Evolutionary conservation across 2,797 vertebrate genomes (phyloP).

Genomic region (Schizopygopsis pylzovi): DNA sequence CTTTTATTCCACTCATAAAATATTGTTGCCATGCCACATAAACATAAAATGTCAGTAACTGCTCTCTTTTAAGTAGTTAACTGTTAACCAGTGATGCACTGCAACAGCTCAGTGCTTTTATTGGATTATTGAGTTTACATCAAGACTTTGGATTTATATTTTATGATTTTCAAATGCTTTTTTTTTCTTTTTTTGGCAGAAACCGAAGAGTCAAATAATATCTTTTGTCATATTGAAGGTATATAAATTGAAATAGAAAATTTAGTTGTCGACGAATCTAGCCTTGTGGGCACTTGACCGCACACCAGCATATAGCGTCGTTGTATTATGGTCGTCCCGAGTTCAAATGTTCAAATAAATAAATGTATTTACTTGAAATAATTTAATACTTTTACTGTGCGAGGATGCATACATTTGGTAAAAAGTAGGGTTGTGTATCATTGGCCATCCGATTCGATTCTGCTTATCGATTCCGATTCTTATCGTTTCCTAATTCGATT

Average conservation of each 20-base stretch:
- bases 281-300: no score
- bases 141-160: background rate
- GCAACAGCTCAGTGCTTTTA: background rate
- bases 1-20: conserved; percentile 27
- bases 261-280: no score
- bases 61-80: conserved; percentile 1
- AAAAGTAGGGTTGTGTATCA: no score
- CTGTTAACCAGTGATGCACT: background rate
- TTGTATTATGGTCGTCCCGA: no score
- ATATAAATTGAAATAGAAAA: no score
- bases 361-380: background rate
- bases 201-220: background rate
- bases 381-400: background rate
- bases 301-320: no score
- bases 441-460: no score
- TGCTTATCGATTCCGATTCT: no score
- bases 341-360: no score
- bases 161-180: background rate
- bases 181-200: background rate
- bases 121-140: background rate
- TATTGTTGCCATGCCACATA: background rate
- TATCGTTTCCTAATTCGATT: no score
- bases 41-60: conserved; percentile 1
- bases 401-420: background rate
- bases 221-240: background rate